Evolutionary conservation across 2,113 vertebrate species (phyloP).

Genomic region (Rhineura floridana): DNA sequence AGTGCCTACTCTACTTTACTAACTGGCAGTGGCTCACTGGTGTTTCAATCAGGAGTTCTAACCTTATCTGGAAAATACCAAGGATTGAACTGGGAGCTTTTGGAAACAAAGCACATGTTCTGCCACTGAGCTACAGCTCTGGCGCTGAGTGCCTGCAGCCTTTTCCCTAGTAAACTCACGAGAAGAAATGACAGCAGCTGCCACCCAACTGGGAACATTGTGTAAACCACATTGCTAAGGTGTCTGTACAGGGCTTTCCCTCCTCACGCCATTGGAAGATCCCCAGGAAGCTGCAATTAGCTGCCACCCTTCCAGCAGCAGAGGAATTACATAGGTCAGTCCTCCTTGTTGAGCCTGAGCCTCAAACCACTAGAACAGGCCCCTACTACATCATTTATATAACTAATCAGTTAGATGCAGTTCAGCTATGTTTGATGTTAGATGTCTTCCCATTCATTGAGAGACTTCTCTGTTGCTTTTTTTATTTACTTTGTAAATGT

Average conservation of each 20-base stretch:
- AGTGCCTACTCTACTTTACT: neutral
- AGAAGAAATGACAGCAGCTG: too few species aligned
- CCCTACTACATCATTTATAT: neutral
- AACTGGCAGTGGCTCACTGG: neutral
- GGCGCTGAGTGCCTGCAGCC: too few species aligned
- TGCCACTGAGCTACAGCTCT: neutral
- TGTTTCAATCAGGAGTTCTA: neutral
- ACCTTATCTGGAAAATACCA: neutral
- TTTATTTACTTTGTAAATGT: neutral
- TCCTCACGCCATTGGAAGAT: neutral
- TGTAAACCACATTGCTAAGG: neutral
- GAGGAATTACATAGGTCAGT: slow-evolving; percentile 3
- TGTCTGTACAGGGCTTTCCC: neutral
- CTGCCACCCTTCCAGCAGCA: neutral
- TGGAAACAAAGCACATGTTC: neutral
- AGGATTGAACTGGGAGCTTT: neutral
- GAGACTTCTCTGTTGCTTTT: too few species aligned
- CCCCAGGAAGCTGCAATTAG: neutral
- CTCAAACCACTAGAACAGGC: neutral
- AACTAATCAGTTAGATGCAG: neutral
- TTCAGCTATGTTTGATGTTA: neutral
- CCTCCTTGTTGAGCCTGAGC: neutral
- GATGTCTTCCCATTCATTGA: neutral
- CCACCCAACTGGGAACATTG: neutral
- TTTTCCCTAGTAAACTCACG: neutral